Conservation (phyloP, 64 coral and sea anemone genomes). For the Actinia equina region DNA sequence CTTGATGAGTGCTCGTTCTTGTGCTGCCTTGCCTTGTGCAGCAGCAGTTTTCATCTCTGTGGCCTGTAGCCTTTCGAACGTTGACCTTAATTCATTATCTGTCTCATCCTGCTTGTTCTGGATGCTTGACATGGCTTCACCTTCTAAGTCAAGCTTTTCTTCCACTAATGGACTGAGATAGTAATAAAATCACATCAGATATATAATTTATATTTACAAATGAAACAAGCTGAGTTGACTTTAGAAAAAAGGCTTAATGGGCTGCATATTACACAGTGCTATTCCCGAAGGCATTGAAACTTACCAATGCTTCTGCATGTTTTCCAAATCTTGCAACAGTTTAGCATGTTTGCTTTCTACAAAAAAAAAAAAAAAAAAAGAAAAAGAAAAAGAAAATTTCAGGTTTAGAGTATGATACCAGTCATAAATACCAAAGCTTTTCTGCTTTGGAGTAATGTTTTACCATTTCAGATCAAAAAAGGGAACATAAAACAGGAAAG, state of each 20-base stretch:
- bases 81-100: constrained; percentile 66
- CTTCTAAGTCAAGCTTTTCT: constrained; percentile 94
- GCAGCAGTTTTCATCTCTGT: constrained; percentile 88
- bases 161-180: constrained; percentile 84
- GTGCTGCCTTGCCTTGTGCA: constrained; percentile 74
- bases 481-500: too few species aligned
- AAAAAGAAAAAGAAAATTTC: neutral
- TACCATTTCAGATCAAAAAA: too few species aligned
- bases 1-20: constrained; percentile 83
- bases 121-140: constrained; percentile 97
- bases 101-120: constrained; percentile 97
- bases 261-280: too few species aligned
- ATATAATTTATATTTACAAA: neutral
- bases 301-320: constrained; percentile 93
- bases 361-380: neutral
- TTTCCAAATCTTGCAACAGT: constrained; percentile 76
- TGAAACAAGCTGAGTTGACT: too few species aligned
- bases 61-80: constrained; percentile 72
- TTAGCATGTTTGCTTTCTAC: constrained; percentile 79
- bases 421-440: too few species aligned
- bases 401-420: too few species aligned
- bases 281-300: neutral
- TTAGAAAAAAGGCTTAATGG: too few species aligned
- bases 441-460: too few species aligned
- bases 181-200: neutral